These are phyloP conservation scores for Leuciscus waleckii DNA, from an alignment of 2,797 vertebrate species.

Conservation along the genomic window DNA sequence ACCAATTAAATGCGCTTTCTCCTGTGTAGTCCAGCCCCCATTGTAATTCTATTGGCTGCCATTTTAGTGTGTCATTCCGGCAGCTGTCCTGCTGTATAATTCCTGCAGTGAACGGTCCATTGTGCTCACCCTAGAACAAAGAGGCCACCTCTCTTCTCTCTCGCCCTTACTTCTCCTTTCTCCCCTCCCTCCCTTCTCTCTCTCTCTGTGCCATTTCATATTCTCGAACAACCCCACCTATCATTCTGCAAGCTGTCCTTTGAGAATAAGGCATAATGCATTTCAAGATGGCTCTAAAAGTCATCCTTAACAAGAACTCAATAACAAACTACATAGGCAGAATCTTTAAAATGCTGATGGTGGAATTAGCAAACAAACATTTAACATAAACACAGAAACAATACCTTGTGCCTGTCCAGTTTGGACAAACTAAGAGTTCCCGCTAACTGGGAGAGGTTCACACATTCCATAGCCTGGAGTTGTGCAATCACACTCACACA, in stretches of 20 bases:
- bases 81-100: constrained; percentile 69
- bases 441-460: constrained; percentile 35
- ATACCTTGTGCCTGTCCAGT: constrained; percentile 44
- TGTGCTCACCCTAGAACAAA: constrained; percentile 73
- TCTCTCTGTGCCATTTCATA: constrained; percentile 30
- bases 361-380: constrained; percentile 16
- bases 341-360: background rate
- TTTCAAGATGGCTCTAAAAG: constrained; percentile 12
- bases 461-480: constrained; percentile 39
- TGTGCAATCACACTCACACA: background rate
- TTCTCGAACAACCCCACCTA: constrained; percentile 44
- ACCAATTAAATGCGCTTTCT: constrained; percentile 34
- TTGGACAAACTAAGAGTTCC: constrained; percentile 7
- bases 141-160: constrained; percentile 56
- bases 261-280: constrained; percentile 17
- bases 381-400: constrained; percentile 33
- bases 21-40: constrained; percentile 44
- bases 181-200: constrained; percentile 33
- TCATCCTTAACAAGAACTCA: constrained; percentile 11
- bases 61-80: constrained; percentile 66
- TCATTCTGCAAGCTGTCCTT: constrained; percentile 36
- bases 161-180: constrained; percentile 41
- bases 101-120: constrained; percentile 70
- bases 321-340: background rate
- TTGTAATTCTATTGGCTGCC: constrained; percentile 60